A percentile compares a stretch with the other conserved stretches of the same genome.
phyloP scores from a whole-genome alignment of 2,888 invertebrate species.

The Drosophila aldrichi region DNA sequence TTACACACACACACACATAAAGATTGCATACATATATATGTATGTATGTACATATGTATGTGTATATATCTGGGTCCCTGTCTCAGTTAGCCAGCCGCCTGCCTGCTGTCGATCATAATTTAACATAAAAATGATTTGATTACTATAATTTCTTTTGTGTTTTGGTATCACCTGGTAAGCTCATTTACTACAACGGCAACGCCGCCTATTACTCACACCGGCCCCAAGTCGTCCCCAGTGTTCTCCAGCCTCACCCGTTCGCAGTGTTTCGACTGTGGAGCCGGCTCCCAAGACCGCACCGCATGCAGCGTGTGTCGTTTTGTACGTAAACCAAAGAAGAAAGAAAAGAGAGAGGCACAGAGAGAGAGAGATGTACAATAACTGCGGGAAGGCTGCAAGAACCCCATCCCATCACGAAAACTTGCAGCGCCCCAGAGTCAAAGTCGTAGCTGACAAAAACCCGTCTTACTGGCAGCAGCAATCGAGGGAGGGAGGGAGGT shows the following conservation, averaged over 20 bases:
- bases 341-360: not conserved
- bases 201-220: conserved; percentile 83
- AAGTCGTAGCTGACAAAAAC: conserved; percentile 71
- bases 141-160: conserved; percentile 81
- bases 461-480: conserved; percentile 38
- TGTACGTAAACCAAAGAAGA: conserved; percentile 48
- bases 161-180: conserved; percentile 82
- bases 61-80: not conserved
- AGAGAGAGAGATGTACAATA: conserved; percentile 43
- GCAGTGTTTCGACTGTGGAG: not conserved
- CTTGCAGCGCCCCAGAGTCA: conserved; percentile 64
- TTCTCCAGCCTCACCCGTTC: conserved; percentile 3
- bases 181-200: conserved; percentile 82
- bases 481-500: not conserved
- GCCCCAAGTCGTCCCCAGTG: conserved; percentile 15
- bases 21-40: not conserved
- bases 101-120: conserved; percentile 81
- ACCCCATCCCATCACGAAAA: conserved; percentile 39
- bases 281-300: conserved; percentile 66
- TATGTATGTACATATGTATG: not conserved
- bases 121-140: conserved; percentile 81
- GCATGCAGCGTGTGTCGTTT: conserved; percentile 82
- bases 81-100: conserved; percentile 60
- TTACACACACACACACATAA: not conserved
- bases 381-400: conserved; percentile 66